These are phyloP conservation scores for Sphenopsis melanotis DNA, from an alignment of 2,797 vertebrate species.

Conservation along the genomic window DNA sequence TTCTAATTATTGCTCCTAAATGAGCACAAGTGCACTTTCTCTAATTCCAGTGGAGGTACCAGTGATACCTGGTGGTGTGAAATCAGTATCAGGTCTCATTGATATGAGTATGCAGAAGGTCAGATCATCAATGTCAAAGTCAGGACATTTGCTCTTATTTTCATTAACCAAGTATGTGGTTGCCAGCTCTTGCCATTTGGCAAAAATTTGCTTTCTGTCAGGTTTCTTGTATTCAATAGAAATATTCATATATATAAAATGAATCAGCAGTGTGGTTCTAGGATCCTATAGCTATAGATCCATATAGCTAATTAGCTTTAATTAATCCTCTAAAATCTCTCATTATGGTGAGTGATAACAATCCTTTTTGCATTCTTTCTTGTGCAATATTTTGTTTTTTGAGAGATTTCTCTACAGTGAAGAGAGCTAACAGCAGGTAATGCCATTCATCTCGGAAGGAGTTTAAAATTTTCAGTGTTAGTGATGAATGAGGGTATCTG, in stretches of 20 bases:
- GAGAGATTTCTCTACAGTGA: slow-evolving; percentile 39
- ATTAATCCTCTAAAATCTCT: background rate
- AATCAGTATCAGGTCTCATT: background rate
- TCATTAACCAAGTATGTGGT: background rate
- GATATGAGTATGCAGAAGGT: background rate
- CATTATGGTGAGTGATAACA: background rate
- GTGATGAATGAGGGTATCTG: slow-evolving; percentile 86
- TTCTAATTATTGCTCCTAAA: background rate
- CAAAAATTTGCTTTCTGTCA: background rate
- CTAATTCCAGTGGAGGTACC: background rate
- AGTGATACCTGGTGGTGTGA: background rate
- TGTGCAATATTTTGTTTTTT: background rate
- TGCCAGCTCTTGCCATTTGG: background rate
- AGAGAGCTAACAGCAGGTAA: slow-evolving; percentile 77
- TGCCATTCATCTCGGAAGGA: slow-evolving; percentile 72
- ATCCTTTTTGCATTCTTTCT: background rate
- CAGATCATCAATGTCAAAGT: background rate
- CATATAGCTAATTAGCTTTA: background rate
- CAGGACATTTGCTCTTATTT: background rate
- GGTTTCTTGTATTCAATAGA: background rate
- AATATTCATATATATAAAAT: background rate
- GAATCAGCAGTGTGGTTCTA: background rate
- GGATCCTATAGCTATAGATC: background rate
- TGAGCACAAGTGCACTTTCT: background rate
- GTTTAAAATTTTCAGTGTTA: slow-evolving; percentile 66